Percentiles rank a stretch among this genome's conserved stretches.
Evolutionary conservation across 2,113 vertebrate genomes (phyloP).

Genomic region (Passer domesticus): DNA sequence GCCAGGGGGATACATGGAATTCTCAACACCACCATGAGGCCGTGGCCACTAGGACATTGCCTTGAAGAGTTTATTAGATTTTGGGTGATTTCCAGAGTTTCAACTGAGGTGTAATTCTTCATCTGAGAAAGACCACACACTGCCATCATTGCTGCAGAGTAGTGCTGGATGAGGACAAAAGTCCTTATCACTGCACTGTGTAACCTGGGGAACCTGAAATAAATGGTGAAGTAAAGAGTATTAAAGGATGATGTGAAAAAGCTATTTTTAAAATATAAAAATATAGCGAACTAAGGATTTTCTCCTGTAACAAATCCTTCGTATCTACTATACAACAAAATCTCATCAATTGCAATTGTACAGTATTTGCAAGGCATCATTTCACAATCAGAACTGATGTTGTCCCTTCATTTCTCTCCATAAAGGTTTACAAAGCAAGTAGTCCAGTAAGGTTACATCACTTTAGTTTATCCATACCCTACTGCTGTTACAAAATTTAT

Average conservation of each 20-base stretch:
- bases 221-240: conserved; percentile 15
- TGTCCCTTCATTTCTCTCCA: background rate
- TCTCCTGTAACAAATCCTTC: background rate
- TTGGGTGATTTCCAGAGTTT: conserved; percentile 94
- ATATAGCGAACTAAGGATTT: background rate
- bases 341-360: background rate
- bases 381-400: background rate
- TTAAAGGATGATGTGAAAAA: background rate
- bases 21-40: conserved; percentile 94
- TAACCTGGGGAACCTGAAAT: conserved; percentile 89
- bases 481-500: background rate
- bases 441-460: background rate
- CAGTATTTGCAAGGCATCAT: background rate
- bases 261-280: background rate
- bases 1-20: conserved; percentile 91
- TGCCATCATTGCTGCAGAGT: conserved; percentile 92
- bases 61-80: conserved; percentile 85
- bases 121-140: conserved; percentile 85
- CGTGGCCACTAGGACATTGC: conserved; percentile 87
- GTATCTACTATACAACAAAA: background rate
- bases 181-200: conserved; percentile 95
- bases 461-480: background rate
- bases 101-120: conserved; percentile 94
- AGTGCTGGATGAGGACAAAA: conserved; percentile 93
- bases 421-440: background rate